Percentiles rank a stretch among this genome's conserved stretches.
Conservation (phyloP, 2,888 invertebrate species). For the Papilio demoleus region DNA sequence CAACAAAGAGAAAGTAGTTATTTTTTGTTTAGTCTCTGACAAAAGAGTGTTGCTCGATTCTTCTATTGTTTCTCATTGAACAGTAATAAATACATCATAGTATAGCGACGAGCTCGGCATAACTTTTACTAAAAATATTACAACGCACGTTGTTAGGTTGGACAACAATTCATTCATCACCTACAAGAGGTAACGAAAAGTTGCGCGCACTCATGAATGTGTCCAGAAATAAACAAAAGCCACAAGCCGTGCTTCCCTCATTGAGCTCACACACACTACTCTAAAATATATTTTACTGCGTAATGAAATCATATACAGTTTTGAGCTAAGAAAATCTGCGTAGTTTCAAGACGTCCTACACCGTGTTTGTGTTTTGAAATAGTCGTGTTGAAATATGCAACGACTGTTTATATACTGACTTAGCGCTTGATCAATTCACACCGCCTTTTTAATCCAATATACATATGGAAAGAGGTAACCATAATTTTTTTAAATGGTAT, state of each 20-base stretch:
- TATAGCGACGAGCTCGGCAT: neutral
- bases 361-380: constrained; percentile 18
- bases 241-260: constrained; percentile 19
- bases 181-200: constrained; percentile 12
- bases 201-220: constrained; percentile 27
- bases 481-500: too few species aligned
- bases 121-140: neutral
- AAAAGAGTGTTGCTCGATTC: too few species aligned
- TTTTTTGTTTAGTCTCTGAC: too few species aligned
- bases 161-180: constrained; percentile 23
- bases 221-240: constrained; percentile 30
- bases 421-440: neutral
- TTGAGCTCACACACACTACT: constrained; percentile 27
- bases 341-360: constrained; percentile 21
- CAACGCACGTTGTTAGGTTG: neutral
- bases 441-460: neutral
- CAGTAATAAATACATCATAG: neutral
- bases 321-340: constrained; percentile 10
- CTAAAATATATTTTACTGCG: constrained; percentile 26
- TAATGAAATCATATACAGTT: constrained; percentile 22
- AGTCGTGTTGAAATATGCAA: constrained; percentile 11
- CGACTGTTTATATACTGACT: neutral
- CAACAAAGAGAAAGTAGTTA: too few species aligned
- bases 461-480: neutral
- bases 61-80: too few species aligned